Evolutionary conservation across 2,888 invertebrate genomes (phyloP).

Genomic region (Galeopsomyia nigrocyanea): DNA sequence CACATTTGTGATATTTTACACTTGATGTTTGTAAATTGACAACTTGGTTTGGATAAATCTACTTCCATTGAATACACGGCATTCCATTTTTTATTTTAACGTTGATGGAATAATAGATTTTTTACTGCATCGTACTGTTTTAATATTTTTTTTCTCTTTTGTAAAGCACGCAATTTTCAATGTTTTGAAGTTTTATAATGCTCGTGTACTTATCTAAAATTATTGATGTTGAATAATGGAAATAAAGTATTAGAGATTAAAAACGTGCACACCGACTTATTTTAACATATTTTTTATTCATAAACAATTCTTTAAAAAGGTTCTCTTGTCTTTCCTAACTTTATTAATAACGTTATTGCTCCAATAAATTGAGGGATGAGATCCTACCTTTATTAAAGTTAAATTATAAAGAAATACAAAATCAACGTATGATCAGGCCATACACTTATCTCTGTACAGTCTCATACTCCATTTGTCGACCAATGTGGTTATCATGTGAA

Average conservation of each 20-base stretch:
- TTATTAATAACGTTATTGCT: constrained; percentile 34
- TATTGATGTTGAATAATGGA: constrained; percentile 9
- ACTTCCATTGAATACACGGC: not conserved
- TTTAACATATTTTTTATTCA: constrained; percentile 46
- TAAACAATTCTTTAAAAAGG: constrained; percentile 49
- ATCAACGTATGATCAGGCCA: constrained; percentile 38
- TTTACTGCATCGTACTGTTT: too few relatives aligned
- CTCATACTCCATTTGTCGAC: constrained; percentile 35
- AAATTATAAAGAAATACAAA: constrained; percentile 41
- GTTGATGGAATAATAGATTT: too few relatives aligned
- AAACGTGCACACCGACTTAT: constrained; percentile 16
- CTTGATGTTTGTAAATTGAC: too few relatives aligned
- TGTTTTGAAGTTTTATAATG: too few relatives aligned
- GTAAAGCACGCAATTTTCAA: too few relatives aligned
- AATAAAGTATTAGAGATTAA: constrained; percentile 30
- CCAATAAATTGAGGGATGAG: constrained; percentile 20
- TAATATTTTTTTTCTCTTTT: too few relatives aligned
- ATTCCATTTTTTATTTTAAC: constrained; percentile 13
- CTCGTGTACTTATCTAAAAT: constrained; percentile 18
- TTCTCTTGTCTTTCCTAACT: constrained; percentile 41
- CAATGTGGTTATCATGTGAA: constrained; percentile 14
- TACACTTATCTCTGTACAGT: constrained; percentile 40
- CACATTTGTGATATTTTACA: too few relatives aligned
- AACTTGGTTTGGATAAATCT: too few relatives aligned
- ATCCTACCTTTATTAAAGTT: constrained; percentile 13